Percentiles rank a stretch among this genome's conserved stretches.
Evolutionary conservation across 92 coral and sea anemone species (phyloP).

Genomic region (Zoanthus gigantus): DNA sequence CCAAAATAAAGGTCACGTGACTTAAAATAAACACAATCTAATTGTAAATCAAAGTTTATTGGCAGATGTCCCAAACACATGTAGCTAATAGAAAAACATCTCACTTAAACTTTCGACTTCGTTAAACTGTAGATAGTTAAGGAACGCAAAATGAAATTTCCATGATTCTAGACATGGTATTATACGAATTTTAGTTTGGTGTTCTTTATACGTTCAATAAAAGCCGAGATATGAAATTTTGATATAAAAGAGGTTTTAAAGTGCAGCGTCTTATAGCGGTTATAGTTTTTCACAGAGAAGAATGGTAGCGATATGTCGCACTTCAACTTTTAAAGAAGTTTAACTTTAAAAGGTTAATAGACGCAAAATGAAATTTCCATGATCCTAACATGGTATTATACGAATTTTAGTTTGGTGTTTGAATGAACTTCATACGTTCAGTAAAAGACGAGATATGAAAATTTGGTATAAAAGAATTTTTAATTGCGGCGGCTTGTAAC

Average conservation of each 20-base stretch:
- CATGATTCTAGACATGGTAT: too few species aligned
- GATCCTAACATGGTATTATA: conserved; percentile 2
- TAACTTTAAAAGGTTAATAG: neutral
- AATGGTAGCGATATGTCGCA: neutral
- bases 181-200: too few species aligned
- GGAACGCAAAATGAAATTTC: neutral
- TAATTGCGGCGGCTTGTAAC: too few species aligned
- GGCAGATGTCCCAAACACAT: too few species aligned
- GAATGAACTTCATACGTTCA: neutral
- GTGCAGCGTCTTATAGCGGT: neutral
- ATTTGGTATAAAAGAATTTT: neutral
- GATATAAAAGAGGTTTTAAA: neutral
- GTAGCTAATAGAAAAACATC: too few species aligned
- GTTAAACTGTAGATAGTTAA: neutral
- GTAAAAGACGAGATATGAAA: neutral
- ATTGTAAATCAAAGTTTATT: too few species aligned
- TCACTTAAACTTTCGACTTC: too few species aligned
- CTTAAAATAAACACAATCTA: too few species aligned
- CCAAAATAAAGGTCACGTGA: too few species aligned
- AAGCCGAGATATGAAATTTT: neutral
- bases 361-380: neutral
- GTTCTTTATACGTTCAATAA: neutral
- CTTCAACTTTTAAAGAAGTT: neutral
- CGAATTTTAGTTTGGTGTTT: neutral
- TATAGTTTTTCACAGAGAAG: neutral